These are phyloP conservation scores for Crenuchus spilurus DNA, from an alignment of 2,797 vertebrate species.

Conservation along the genomic window DNA sequence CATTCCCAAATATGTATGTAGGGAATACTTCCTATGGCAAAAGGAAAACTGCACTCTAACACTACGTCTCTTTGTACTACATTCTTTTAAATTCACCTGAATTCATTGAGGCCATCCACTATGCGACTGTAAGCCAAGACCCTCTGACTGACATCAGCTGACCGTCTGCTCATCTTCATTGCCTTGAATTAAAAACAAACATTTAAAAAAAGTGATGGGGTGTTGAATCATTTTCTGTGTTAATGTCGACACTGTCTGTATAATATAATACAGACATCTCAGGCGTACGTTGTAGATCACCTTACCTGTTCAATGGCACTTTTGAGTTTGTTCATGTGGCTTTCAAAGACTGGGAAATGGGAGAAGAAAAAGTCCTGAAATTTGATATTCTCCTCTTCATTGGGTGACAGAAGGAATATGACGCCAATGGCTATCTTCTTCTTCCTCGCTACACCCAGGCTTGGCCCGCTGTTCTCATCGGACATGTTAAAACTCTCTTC, in stretches of 20 bases:
- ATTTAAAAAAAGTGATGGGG: too few relatives aligned
- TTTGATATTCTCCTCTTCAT: slow-evolving; percentile 90
- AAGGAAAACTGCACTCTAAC: too few relatives aligned
- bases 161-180: slow-evolving; percentile 97
- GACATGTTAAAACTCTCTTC: slow-evolving; percentile 99
- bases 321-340: slow-evolving; percentile 99
- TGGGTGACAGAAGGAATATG: slow-evolving; percentile 91
- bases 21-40: too few relatives aligned
- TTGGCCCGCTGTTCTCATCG: slow-evolving; percentile 90
- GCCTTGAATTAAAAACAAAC: slow-evolving; percentile 74
- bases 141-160: slow-evolving; percentile 92
- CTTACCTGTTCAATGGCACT: slow-evolving; percentile 95
- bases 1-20: too few relatives aligned
- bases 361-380: slow-evolving; percentile 99
- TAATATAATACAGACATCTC: too few relatives aligned
- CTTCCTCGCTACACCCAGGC: slow-evolving; percentile 89
- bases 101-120: slow-evolving; percentile 95
- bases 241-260: too few relatives aligned
- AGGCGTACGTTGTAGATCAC: too few relatives aligned
- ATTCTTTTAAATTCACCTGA: slow-evolving; percentile 89
- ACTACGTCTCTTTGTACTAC: too few relatives aligned
- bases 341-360: slow-evolving; percentile 98
- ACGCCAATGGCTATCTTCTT: slow-evolving; percentile 99
- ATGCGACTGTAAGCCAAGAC: slow-evolving; percentile 94
- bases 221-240: too few relatives aligned